These are phyloP conservation scores for Falco berigora DNA, from an alignment of 2,797 vertebrate genomes.

Conservation along the genomic window DNA sequence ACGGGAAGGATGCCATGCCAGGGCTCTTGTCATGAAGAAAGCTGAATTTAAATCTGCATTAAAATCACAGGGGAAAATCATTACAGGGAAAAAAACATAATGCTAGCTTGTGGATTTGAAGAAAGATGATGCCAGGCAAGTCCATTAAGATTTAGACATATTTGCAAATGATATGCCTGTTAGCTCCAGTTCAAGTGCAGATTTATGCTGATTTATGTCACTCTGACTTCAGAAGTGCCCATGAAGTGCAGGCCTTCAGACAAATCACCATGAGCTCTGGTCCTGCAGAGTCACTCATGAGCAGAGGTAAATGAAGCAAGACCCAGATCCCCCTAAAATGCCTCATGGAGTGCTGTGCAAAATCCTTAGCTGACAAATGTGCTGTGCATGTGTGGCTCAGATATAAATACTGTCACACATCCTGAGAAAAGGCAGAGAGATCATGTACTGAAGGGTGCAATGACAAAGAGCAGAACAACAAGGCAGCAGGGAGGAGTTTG, in stretches of 20 bases:
- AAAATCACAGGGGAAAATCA: not conserved
- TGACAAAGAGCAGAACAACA: not conserved
- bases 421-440: not conserved
- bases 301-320: not conserved
- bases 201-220: not conserved
- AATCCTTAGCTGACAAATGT: not conserved
- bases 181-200: not conserved
- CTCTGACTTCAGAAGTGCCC: not conserved
- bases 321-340: not conserved
- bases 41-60: not conserved
- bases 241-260: not conserved
- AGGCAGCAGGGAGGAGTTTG: not conserved
- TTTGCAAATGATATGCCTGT: not conserved
- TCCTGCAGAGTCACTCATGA: not conserved
- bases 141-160: not conserved
- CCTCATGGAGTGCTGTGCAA: not conserved
- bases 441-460: not conserved
- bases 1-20: not conserved
- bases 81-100: not conserved
- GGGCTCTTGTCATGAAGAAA: not conserved
- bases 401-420: not conserved
- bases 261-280: not conserved
- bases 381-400: not conserved
- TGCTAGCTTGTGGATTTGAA: not conserved
- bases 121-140: not conserved